A percentile compares a stretch with the other conserved stretches of the same genome.
Conservation (phyloP, 2,797 vertebrate genomes). For the Columba guinea region DNA sequence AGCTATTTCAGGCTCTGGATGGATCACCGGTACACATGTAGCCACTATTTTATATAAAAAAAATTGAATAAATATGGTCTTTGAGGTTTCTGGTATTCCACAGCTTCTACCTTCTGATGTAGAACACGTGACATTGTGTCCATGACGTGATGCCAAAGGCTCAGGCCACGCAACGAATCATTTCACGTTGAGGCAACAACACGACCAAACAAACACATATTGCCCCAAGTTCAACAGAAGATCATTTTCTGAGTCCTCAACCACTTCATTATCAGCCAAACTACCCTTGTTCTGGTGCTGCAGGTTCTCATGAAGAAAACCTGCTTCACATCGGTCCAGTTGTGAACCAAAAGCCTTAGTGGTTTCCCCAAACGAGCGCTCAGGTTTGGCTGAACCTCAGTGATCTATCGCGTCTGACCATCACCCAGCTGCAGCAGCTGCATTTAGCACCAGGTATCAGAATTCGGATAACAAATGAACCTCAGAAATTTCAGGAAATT, state of each 20-base stretch:
- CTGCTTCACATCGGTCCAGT: rapidly evolving
- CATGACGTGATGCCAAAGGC: rapidly evolving
- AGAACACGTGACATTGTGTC: rapidly evolving
- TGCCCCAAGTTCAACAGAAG: neutral
- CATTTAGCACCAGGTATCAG: neutral
- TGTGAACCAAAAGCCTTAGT: neutral
- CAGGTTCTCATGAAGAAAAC: neutral
- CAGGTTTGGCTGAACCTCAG: rapidly evolving
- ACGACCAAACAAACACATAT: rapidly evolving
- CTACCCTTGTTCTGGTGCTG: rapidly evolving
- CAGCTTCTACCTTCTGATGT: neutral
- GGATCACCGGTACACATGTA: neutral
- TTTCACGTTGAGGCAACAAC: rapidly evolving
- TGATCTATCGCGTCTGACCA: rapidly evolving
- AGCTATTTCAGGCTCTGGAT: neutral
- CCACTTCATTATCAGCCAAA: neutral
- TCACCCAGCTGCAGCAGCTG: neutral
- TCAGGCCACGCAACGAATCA: rapidly evolving
- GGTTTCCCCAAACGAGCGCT: rapidly evolving
- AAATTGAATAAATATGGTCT: neutral
- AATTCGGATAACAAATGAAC: neutral
- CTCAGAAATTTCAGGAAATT: neutral
- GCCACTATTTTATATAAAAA: neutral
- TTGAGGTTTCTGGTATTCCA: neutral
- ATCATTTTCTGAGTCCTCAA: neutral